These are phyloP conservation scores for Iselma pallidipennis DNA, from an alignment of 2,888 invertebrate genomes.

Conservation along the genomic window DNA sequence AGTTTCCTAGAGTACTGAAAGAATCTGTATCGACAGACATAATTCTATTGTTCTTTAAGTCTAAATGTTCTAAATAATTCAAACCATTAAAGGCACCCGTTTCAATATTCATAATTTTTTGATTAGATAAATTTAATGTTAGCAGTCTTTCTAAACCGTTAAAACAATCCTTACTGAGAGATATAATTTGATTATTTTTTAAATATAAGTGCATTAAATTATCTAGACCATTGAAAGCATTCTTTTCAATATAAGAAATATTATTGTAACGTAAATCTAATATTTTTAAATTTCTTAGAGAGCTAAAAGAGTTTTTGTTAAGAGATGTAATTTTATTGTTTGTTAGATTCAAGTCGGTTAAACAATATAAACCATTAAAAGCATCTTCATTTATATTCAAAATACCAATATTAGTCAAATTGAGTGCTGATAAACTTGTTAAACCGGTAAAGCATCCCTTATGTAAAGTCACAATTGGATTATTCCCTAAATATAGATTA, in stretches of 20 bases:
- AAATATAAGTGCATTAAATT: not conserved
- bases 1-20: too few species aligned
- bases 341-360: not conserved
- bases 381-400: constrained; percentile 1
- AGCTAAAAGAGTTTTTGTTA: not conserved
- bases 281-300: not conserved
- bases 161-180: not conserved
- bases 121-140: not conserved
- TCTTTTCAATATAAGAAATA: not conserved
- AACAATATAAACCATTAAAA: not conserved
- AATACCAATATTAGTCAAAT: not conserved
- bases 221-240: constrained; percentile 1
- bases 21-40: too few species aligned
- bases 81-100: too few species aligned
- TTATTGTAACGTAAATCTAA: constrained; percentile 2
- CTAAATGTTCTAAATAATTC: too few species aligned
- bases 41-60: too few species aligned
- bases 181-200: not conserved
- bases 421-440: constrained; percentile 5
- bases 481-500: not conserved
- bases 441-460: not conserved
- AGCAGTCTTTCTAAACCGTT: not conserved
- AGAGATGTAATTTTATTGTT: not conserved
- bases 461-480: not conserved
- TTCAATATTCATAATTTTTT: not conserved